Conservation (phyloP, 1,140 invertebrate species). For the Caerostris darwini region DNA sequence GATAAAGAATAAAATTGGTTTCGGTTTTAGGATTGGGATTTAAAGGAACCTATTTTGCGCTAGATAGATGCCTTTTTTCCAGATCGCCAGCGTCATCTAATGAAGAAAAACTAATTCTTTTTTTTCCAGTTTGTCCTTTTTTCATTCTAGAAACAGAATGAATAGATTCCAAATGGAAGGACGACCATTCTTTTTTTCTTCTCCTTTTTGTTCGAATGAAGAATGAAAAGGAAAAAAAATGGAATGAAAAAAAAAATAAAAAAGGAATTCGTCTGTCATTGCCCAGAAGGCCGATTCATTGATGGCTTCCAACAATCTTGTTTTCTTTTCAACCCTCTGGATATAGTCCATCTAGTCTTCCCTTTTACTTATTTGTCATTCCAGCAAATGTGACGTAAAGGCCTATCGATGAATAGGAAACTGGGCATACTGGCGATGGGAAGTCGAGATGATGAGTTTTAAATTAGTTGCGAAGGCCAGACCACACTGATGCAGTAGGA, state of each 20-base stretch:
- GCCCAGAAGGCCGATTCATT: constrained; percentile 12
- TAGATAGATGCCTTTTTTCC: not conserved
- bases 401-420: constrained; percentile 31
- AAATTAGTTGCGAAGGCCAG: constrained; percentile 39
- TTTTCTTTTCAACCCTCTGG: not conserved
- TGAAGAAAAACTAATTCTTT: not conserved
- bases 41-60: not conserved
- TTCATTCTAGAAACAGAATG: not conserved
- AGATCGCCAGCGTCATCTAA: not conserved
- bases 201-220: not conserved
- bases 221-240: not conserved
- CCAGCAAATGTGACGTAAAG: not conserved
- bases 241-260: not conserved
- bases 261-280: not conserved
- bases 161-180: not conserved
- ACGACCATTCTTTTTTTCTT: not conserved
- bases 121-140: not conserved
- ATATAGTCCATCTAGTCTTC: not conserved
- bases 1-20: not conserved
- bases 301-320: constrained; percentile 18
- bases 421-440: not conserved
- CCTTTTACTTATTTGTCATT: constrained; percentile 17
- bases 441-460: constrained; percentile 56
- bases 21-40: constrained; percentile 13
- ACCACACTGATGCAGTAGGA: not conserved